These are phyloP conservation scores for Pyrrhia umbra DNA, from an alignment of 2,888 invertebrate species.

Conservation along the genomic window DNA sequence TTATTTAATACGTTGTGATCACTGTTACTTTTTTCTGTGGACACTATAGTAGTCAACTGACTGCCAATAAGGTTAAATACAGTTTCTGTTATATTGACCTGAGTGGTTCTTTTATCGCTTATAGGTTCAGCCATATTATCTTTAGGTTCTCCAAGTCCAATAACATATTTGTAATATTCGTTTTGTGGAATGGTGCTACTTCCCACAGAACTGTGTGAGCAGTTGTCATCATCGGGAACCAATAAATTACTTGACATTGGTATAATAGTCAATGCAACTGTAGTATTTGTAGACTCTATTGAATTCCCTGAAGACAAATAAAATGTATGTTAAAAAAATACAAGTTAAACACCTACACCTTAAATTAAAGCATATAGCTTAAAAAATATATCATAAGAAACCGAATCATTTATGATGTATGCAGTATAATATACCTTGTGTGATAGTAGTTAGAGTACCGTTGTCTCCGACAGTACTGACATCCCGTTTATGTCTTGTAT, in stretches of 20 bases:
- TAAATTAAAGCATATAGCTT: no score
- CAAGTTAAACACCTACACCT: no score
- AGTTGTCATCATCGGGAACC: neutral
- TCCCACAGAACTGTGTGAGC: neutral
- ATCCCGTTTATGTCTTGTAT: conserved; percentile 31
- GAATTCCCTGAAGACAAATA: conserved; percentile 14
- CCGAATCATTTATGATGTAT: no score
- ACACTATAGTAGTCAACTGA: neutral
- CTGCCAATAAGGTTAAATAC: conserved; percentile 25
- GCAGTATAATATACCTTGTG: no score
- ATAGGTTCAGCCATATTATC: neutral
- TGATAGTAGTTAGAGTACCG: neutral
- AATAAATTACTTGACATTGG: neutral
- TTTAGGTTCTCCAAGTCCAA: conserved; percentile 15
- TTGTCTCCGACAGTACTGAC: neutral
- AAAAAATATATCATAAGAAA: no score
- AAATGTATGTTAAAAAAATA: neutral
- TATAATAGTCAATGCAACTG: conserved; percentile 1
- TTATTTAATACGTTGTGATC: conserved; percentile 1
- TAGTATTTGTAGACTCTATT: neutral
- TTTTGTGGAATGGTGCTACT: conserved; percentile 17
- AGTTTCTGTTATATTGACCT: conserved; percentile 42
- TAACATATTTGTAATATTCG: conserved; percentile 51
- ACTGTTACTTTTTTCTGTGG: conserved; percentile 16
- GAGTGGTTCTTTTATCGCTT: neutral